Conservation (phyloP, 1,140 invertebrate genomes). For the Homarus americanus region DNA sequence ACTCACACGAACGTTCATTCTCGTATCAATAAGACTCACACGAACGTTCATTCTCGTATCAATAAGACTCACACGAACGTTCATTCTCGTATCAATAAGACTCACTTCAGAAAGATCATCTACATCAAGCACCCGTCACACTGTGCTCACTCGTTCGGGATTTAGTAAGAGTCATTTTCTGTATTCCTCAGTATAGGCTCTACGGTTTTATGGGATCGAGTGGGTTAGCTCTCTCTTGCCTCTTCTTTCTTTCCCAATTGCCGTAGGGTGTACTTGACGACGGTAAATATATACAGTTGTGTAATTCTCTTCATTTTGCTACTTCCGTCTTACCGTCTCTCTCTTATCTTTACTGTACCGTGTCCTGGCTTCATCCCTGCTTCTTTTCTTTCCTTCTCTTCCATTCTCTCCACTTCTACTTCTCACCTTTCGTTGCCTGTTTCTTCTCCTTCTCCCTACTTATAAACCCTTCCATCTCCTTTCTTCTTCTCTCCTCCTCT, state of each 20-base stretch:
- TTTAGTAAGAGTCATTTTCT: too few species aligned
- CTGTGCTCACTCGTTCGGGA: too few species aligned
- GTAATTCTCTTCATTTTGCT: constrained; percentile 28
- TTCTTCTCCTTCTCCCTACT: neutral
- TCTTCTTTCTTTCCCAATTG: constrained; percentile 2
- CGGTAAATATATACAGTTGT: too few species aligned
- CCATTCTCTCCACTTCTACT: neutral
- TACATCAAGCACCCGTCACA: too few species aligned
- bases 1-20: too few species aligned
- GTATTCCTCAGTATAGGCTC: too few species aligned
- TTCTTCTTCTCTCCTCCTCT: neutral
- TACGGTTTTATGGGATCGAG: neutral
- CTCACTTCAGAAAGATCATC: too few species aligned
- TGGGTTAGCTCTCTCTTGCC: constrained; percentile 20
- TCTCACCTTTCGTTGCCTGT: neutral
- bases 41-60: too few species aligned
- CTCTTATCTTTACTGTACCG: neutral
- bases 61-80: too few species aligned
- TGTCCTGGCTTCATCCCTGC: neutral
- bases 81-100: too few species aligned
- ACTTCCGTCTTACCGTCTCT: neutral
- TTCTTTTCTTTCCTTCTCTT: neutral
- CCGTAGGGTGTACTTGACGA: constrained; percentile 34
- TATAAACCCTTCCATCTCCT: neutral
- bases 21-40: too few species aligned